Base-by-base conservation (phyloP, 2,113 vertebrate species). In the Seriola aureovittata region DNA sequence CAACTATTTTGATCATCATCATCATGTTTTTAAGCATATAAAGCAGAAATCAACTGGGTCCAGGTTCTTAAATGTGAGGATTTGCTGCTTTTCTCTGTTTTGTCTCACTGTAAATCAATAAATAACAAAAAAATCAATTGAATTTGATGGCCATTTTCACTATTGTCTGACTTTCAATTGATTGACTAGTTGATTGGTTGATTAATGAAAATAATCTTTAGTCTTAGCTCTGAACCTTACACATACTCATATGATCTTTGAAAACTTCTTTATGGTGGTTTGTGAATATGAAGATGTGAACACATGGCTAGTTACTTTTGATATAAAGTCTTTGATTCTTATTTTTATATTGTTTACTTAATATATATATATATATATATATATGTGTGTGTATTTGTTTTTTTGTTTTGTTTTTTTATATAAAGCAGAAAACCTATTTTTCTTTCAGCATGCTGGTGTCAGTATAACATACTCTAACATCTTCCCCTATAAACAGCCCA, bases 401-500 rank as follows among this genome's bases (percentile, higher is more conserved):
- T 48, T 4, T 48, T 32, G 3, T 6, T 29, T 3, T 13, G 12
- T 36, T 7, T 21, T 62, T 19, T n/a, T n/a, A 14, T 44, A 25
- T 63, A 34, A 63, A 50, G 14, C 17, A 23, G 29, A 23, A 36
- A 13, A 4, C 23, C 3, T 21, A 16, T 40, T 58, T 44, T 62
- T 54, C n/a, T 59, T 36, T 59, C 32, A 36, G 4, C 5, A 1
- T 71, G 14, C 9, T 0, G 10, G 50, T n/a, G 0, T 64, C 0
- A 17, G 4, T 63, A 16, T n/a, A 44, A 54, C 17, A 52, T 59
- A 62, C 69, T 29, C 6, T 57, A 29, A n/a, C 42, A 3, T 55
- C n/a, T 84, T 3, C 44, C 40, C 72, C 54, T 77, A 29, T 40
- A 46, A 82, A 82, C 88, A 95, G 93, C 81, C 64, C 82, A 78